Conservation (phyloP, 2,113 vertebrate species). For the Phalacrocorax pelagicus region DNA sequence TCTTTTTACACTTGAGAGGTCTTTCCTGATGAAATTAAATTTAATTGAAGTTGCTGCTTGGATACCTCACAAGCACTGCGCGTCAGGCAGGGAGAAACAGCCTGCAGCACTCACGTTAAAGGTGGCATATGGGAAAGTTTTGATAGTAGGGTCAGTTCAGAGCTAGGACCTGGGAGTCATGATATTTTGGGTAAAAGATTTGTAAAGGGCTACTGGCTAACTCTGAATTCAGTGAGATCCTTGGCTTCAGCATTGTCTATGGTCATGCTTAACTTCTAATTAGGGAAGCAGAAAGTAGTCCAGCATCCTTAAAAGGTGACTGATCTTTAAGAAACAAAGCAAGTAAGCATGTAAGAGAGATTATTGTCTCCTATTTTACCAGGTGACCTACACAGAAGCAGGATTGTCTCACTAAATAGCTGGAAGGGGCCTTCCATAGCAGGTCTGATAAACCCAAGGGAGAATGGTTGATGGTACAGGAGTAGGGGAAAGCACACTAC, state of each 20-base stretch:
- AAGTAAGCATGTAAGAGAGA: not conserved
- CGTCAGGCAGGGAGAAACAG: not conserved
- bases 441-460: not conserved
- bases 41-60: slow-evolving; percentile 27
- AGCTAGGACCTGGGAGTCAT: not conserved
- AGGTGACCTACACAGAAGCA: not conserved
- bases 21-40: slow-evolving; percentile 35
- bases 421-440: not conserved
- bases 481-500: not conserved
- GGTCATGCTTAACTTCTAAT: not conserved
- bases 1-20: slow-evolving; percentile 35
- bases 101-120: not conserved
- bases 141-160: not conserved
- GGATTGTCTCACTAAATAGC: not conserved
- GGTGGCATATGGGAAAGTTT: not conserved
- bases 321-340: not conserved
- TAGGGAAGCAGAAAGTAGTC: not conserved
- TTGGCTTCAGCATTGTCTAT: not conserved
- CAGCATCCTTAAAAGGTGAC: not conserved
- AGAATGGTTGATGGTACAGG: not conserved
- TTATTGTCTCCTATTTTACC: not conserved
- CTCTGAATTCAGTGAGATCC: not conserved
- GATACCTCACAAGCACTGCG: not conserved
- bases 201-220: not conserved
- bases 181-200: not conserved